Percentiles rank a stretch among this genome's conserved stretches.
Conservation (phyloP, 2,797 vertebrate species). For the Sebastes trivittatus region DNA sequence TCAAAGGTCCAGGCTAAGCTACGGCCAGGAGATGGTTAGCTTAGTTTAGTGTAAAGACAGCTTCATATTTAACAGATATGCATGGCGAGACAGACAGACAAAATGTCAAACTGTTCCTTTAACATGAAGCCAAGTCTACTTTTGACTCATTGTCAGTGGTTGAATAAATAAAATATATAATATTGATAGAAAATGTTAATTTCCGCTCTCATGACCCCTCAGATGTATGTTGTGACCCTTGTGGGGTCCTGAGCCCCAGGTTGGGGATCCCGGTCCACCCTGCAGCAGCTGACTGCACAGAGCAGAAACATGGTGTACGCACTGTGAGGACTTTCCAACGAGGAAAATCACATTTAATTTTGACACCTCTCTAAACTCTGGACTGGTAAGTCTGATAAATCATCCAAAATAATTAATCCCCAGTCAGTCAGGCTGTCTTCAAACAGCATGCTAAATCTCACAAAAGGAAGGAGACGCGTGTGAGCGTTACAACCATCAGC, state of each 20-base stretch:
- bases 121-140: no score
- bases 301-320: constrained; percentile 45
- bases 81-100: no score
- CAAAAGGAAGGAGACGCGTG: constrained; percentile 73
- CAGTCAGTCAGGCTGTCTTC: constrained; percentile 81
- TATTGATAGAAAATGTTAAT: neutral
- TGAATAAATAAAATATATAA: neutral
- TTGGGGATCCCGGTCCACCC: constrained; percentile 8
- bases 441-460: constrained; percentile 80
- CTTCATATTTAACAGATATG: no score
- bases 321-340: constrained; percentile 57
- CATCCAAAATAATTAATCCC: constrained; percentile 87
- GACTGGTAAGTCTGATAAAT: constrained; percentile 81
- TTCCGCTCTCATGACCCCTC: neutral
- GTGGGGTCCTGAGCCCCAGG: neutral
- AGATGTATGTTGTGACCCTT: neutral
- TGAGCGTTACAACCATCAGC: constrained; percentile 80
- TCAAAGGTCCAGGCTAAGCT: no score
- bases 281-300: constrained; percentile 16
- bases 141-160: neutral
- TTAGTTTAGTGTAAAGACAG: no score
- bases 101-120: no score
- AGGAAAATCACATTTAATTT: constrained; percentile 75
- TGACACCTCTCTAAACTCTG: constrained; percentile 80
- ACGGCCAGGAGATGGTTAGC: no score